A percentile compares a stretch with the other conserved stretches of the same genome.
Conservation (phyloP, 2,888 invertebrate species). For the Parnassius mnemosyne region DNA sequence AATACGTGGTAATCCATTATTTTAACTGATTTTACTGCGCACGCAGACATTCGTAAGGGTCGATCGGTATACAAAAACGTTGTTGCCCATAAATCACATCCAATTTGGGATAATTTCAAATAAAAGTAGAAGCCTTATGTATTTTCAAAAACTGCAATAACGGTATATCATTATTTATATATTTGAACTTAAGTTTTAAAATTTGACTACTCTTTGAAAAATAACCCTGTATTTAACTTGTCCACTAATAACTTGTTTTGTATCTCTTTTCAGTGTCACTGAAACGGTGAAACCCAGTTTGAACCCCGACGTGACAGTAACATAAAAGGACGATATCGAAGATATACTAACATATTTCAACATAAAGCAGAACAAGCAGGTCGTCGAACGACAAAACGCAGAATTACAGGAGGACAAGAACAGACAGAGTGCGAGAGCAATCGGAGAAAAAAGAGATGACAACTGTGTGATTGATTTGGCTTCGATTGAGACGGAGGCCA, state of each 20-base stretch:
- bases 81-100: too few species aligned
- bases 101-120: too few species aligned
- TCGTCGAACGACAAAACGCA: constrained; percentile 8
- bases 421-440: not conserved
- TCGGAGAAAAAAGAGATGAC: not conserved
- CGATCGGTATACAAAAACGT: too few species aligned
- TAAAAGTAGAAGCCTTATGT: too few species aligned
- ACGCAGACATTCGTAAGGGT: too few species aligned
- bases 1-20: too few species aligned
- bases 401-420: constrained; percentile 8
- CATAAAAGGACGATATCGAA: constrained; percentile 54
- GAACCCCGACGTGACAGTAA: constrained; percentile 18
- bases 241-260: not conserved
- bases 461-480: constrained; percentile 1
- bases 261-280: constrained; percentile 5
- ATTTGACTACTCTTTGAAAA: too few species aligned
- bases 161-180: too few species aligned
- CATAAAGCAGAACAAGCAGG: constrained; percentile 47
- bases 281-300: constrained; percentile 6
- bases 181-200: too few species aligned
- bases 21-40: too few species aligned
- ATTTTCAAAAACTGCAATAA: too few species aligned
- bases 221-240: too few species aligned
- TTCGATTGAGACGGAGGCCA: constrained; percentile 10
- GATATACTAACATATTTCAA: constrained; percentile 64